Evolutionary conservation across 1,140 invertebrate species (phyloP), one percentile per base, ranked within the genome.

Genomic region (Drosophila asahinai): DNA sequence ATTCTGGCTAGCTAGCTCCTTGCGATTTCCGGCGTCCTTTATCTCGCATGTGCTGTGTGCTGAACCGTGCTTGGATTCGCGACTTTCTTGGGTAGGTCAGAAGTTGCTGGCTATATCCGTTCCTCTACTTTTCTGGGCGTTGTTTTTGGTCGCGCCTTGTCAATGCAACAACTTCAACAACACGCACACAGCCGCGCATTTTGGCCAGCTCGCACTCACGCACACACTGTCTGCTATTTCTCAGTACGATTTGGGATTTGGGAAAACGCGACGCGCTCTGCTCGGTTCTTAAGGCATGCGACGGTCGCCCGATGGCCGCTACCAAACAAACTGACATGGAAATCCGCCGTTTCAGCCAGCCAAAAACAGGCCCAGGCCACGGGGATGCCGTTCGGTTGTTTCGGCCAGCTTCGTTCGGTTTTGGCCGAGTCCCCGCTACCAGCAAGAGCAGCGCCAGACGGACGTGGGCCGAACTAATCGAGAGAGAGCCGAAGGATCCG

Each of bases 301-400:
- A 79, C 57, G 36, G 75, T 63, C 65, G 83, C 71, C 83, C 83
- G 87, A 75, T 83, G 67, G 57, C 70, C 81, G 78, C 75, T 77
- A 91, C 87, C 87, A 91, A 81, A 87, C 87, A 91, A 91, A 91
- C 87, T 91, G 87, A 91, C 78, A 75, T 70, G 73, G 73, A 81
- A 81, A 81, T 68, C 71, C 62, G 81, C 81, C 47, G 75, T 52
- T 74, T 75, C 74, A 60, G 58, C 43, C 78, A 72, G 66, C 80
- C 73, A 74, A 74, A 80, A 80, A 76, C 77, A 72, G 72, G 71
- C 86, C 65, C 86, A 75, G 81, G 58, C 59, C 72, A 71, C 54
- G 62, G 43, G 54, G 33, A 55, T 57, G 33, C 45, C 61, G 17
- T 68, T 89, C 84, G 84, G 62, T 38, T 33, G 27, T 62, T 51